These are phyloP conservation scores for Eubasilissa regina DNA, from an alignment of 1,140 invertebrate species.

Conservation along the genomic window DNA sequence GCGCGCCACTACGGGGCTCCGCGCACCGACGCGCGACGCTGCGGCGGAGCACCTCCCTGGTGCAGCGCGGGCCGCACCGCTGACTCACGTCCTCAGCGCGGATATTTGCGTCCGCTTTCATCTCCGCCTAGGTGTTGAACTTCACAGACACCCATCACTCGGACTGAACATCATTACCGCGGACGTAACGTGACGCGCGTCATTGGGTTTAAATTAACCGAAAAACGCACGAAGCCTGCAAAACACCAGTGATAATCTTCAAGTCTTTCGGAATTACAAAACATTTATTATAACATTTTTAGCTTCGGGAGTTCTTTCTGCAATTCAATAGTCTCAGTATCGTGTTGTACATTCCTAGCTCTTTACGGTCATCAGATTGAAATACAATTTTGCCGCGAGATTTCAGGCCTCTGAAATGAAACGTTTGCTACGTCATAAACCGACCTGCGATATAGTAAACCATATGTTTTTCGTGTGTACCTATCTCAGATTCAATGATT, in stretches of 20 bases:
- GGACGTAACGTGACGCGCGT: not conserved
- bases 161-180: not conserved
- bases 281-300: not conserved
- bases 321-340: no score
- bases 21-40: no score
- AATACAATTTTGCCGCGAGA: no score
- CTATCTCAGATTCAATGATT: no score
- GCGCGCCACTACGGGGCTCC: no score
- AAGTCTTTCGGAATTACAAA: not conserved
- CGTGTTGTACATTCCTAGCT: no score
- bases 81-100: constrained; percentile 9
- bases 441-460: no score
- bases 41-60: constrained; percentile 16
- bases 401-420: no score
- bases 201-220: not conserved
- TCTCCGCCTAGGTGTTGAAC: constrained; percentile 9
- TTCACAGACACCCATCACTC: constrained; percentile 14
- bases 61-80: not conserved
- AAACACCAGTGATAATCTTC: not conserved
- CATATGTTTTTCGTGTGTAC: no score
- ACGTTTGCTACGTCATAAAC: no score
- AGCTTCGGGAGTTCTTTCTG: not conserved
- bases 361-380: no score
- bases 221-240: not conserved
- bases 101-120: constrained; percentile 18